These are phyloP conservation scores for Glaucopsyche alexis DNA, from an alignment of 2,888 invertebrate species.

Conservation along the genomic window DNA sequence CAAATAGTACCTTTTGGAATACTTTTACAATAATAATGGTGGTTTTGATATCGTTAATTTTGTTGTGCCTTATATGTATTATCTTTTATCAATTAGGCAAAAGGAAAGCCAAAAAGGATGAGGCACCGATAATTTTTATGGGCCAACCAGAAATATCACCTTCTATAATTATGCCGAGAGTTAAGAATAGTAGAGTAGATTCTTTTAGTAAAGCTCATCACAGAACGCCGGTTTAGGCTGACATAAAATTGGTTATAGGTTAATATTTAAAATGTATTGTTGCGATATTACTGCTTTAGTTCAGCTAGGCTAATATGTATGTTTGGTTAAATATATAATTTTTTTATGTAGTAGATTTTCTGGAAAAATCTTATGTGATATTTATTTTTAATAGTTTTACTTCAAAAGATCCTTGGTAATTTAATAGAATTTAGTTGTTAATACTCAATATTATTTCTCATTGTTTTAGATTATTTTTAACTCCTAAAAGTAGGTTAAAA, in stretches of 20 bases:
- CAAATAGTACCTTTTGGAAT: slow-evolving; percentile 22
- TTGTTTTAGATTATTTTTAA: no score
- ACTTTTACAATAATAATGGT: slow-evolving; percentile 25
- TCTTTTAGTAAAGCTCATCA: background rate
- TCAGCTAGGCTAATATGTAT: no score
- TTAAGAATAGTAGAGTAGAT: background rate
- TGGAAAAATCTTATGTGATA: background rate
- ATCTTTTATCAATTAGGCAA: slow-evolving; percentile 23
- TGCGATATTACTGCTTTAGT: no score
- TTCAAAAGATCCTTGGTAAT: background rate
- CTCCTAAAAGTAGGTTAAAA: no score
- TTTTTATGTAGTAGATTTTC: background rate
- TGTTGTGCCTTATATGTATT: background rate
- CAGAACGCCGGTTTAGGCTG: background rate
- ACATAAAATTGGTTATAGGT: no score
- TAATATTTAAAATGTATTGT: no score
- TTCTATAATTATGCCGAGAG: slow-evolving; percentile 1
- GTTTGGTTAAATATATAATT: background rate
- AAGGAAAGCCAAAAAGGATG: slow-evolving; percentile 3
- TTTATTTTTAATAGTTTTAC: background rate
- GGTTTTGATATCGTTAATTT: slow-evolving; percentile 15
- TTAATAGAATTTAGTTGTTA: no score
- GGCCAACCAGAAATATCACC: background rate
- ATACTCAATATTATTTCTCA: background rate
- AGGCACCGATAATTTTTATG: background rate